Conservation (phyloP, 2,888 invertebrate species). For the Entomobrya proxima region DNA sequence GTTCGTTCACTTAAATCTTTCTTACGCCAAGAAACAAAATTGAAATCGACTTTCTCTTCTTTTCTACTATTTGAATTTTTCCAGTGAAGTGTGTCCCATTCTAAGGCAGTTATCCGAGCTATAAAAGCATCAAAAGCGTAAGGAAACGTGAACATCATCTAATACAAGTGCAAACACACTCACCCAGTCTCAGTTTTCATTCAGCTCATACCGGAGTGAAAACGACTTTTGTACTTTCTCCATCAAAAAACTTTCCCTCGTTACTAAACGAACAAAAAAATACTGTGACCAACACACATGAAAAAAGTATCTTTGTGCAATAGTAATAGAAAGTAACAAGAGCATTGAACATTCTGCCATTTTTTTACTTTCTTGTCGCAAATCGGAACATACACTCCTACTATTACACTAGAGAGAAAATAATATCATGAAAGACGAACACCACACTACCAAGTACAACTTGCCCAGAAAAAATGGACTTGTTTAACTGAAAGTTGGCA, state of each 20-base stretch:
- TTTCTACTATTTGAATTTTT: no score
- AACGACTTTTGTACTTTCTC: constrained; percentile 1
- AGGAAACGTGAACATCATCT: no score
- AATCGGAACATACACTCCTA: no score
- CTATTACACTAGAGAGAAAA: not conserved
- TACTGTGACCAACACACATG: not conserved
- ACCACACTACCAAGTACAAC: not conserved
- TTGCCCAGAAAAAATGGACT: constrained; percentile 15
- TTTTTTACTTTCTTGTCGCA: not conserved
- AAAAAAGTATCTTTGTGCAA: no score
- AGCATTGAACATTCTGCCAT: not conserved
- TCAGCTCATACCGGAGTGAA: not conserved
- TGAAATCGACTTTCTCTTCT: no score
- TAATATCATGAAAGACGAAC: not conserved
- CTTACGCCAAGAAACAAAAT: no score
- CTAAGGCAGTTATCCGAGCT: no score
- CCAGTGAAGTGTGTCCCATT: no score
- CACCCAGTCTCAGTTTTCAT: not conserved
- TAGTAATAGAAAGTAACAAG: not conserved
- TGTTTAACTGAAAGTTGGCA: constrained; percentile 21
- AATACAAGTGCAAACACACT: no score
- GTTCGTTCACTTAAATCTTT: no score
- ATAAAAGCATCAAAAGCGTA: no score
- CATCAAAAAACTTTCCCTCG: not conserved
- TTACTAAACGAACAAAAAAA: not conserved